Evolutionary conservation across 2,797 vertebrate genomes (phyloP), one percentile per base, ranked within the genome.

Genomic region (Eleutherodactylus coqui): DNA sequence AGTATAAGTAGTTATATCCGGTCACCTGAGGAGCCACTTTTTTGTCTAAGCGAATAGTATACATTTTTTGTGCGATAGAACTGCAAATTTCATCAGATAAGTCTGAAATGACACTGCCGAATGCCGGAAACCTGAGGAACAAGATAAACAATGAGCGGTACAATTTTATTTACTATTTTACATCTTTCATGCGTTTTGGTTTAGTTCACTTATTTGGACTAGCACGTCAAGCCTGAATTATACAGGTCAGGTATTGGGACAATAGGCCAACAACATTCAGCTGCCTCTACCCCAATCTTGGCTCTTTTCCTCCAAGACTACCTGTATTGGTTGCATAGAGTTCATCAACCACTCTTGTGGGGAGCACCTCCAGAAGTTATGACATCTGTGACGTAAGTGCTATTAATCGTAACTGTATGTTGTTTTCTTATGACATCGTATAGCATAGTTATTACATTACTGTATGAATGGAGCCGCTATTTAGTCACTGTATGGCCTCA

Each of bases 1-100:
- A 19, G 27, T 62, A 0, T 38, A n/a, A n/a, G n/a, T n/a, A 43
- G 51, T 8, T 19, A 55, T 19, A 62, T 2, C 0, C 32, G n/a
- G 47, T 75, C 75, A 87, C 86, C 76, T 79, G 86, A 43, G 32
- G 64, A 60, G 10, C 38, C 21, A 1, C 5, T 9, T 11, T 19
- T 2, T 84, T 11, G 43, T 24, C 3, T 6, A 75, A 5, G 9
- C 80, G 34, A 13, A n/a, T 80, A 1, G 1, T 5, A 0, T 70
- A 6, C 5, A 87, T 69, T 13, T 0, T 17, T 1, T 85, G 8
- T 38, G 34, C 55, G 5, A 70, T 16, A 17, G 27, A 17, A 0
- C 1, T 0, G 16, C 0, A 32, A 5, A 76, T 21, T 0, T 34
- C 27, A 0, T 84, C 45, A 0, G 55, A 24, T 36, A 84, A 10